Evolutionary conservation across 2,113 vertebrate species (phyloP).

Genomic region (Dinomys branickii): DNA sequence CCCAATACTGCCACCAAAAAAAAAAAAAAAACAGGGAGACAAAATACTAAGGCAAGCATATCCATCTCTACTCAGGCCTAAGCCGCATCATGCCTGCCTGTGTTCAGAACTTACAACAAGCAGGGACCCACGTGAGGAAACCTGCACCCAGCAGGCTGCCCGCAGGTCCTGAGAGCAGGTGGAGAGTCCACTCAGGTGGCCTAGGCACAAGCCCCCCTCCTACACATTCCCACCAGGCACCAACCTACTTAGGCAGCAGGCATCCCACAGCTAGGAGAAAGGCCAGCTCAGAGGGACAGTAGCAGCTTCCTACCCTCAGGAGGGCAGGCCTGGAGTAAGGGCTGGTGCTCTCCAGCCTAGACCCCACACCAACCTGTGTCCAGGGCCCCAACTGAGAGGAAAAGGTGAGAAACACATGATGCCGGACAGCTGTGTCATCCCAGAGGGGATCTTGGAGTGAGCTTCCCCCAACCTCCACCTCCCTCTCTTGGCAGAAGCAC

Average conservation of each 20-base stretch:
- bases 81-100: background rate
- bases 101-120: background rate
- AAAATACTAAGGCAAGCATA: background rate
- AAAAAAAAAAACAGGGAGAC: background rate
- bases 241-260: background rate
- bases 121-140: background rate
- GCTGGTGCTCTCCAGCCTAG: background rate
- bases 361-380: background rate
- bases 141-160: background rate
- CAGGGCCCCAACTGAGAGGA: background rate
- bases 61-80: background rate
- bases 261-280: background rate
- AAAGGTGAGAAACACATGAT: background rate
- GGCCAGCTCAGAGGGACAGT: background rate
- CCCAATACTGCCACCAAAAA: background rate
- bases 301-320: background rate
- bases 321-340: background rate
- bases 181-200: background rate
- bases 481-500: background rate
- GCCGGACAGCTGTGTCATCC: background rate
- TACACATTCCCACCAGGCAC: background rate
- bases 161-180: background rate
- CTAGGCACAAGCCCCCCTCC: background rate
- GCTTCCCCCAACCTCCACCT: background rate
- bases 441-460: background rate